Evolutionary conservation across 2,113 vertebrate species (phyloP).

Genomic region (Alligator sinensis): DNA sequence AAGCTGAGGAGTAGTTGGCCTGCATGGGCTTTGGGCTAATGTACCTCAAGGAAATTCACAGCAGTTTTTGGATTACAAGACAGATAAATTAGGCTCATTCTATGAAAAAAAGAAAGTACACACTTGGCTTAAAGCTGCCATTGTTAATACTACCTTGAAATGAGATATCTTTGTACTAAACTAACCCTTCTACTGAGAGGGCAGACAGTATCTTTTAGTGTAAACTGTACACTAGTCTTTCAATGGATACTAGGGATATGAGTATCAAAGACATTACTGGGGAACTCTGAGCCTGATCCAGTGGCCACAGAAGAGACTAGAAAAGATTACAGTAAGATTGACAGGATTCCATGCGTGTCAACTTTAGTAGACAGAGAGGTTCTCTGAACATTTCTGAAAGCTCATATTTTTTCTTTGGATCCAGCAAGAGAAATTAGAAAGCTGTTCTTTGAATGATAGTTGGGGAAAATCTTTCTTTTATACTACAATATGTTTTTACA

Average conservation of each 20-base stretch:
- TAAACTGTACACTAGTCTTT: background rate
- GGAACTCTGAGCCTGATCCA: background rate
- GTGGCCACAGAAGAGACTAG: conserved; percentile 52
- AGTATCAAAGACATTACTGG: conserved; percentile 21
- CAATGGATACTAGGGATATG: background rate
- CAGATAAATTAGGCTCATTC: background rate
- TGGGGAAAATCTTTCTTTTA: background rate
- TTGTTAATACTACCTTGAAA: background rate
- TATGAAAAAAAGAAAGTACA: background rate
- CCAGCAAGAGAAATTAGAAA: background rate
- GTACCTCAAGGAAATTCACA: background rate
- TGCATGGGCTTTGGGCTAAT: background rate
- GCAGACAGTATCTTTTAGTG: background rate
- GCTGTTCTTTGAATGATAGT: background rate
- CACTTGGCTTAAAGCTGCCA: background rate
- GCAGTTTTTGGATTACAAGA: background rate
- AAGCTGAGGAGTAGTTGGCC: background rate
- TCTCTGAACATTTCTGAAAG: conserved; percentile 24
- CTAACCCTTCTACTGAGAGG: background rate
- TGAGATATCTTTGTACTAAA: background rate
- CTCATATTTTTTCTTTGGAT: background rate
- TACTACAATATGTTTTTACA: background rate
- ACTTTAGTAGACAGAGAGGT: background rate
- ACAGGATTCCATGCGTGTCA: conserved; percentile 42
- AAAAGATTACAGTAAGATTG: conserved; percentile 47